Evolutionary conservation across 2,113 vertebrate genomes (phyloP).

Genomic region (Ornithorhynchus anatinus): DNA sequence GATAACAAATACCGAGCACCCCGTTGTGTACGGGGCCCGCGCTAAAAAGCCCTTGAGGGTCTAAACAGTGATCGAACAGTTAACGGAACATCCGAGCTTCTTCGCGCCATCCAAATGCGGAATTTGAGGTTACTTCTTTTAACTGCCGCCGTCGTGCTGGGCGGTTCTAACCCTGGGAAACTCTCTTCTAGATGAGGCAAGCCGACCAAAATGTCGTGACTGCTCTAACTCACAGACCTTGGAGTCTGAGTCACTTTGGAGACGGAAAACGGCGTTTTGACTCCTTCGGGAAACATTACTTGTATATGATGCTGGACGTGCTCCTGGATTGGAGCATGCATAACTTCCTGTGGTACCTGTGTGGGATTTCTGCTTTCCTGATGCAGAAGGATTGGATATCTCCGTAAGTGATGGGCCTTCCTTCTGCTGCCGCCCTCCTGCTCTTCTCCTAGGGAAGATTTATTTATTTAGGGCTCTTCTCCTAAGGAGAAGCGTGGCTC

Average conservation of each 20-base stretch:
- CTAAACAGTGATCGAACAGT: too few relatives aligned
- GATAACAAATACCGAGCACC: too few relatives aligned
- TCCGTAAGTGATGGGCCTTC: slow-evolving; percentile 75
- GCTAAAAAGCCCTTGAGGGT: too few relatives aligned
- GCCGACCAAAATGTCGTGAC: slow-evolving; percentile 89
- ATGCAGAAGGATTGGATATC: slow-evolving; percentile 92
- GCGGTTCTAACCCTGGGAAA: neutral
- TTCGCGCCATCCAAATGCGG: neutral
- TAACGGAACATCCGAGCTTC: too few relatives aligned
- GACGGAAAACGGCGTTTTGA: slow-evolving; percentile 79
- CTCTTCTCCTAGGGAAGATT: neutral
- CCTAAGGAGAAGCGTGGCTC: too few relatives aligned
- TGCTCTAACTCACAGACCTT: slow-evolving; percentile 88
- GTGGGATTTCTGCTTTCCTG: slow-evolving; percentile 90
- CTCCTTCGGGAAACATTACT: slow-evolving; percentile 77
- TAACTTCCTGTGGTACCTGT: slow-evolving; percentile 88
- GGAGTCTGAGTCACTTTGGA: slow-evolving; percentile 84
- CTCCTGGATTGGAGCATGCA: slow-evolving; percentile 89
- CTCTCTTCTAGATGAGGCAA: slow-evolving; percentile 85
- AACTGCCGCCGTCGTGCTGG: too few relatives aligned
- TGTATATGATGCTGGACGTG: slow-evolving; percentile 79
- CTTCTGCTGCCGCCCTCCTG: neutral
- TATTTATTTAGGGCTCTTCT: neutral
- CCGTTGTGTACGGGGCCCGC: too few relatives aligned
- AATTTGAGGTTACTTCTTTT: neutral